Percentiles rank a stretch among this genome's conserved stretches.
Evolutionary conservation across 2,113 vertebrate species (phyloP).

Genomic region (Macaca nemestrina): DNA sequence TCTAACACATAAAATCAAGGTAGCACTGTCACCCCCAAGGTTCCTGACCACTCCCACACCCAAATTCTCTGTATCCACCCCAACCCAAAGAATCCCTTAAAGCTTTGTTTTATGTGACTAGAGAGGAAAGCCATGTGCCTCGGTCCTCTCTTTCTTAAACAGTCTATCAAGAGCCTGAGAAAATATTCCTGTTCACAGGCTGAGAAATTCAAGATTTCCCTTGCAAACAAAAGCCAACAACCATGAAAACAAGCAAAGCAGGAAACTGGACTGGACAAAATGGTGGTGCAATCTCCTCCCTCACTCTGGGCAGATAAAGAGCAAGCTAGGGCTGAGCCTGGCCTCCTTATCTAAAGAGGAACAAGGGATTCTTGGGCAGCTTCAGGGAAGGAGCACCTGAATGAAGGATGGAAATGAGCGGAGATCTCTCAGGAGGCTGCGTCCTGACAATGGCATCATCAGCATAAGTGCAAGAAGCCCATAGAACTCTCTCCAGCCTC

Average conservation of each 20-base stretch:
- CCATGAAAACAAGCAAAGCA: neutral
- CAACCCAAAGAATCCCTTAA: neutral
- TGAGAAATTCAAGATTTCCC: neutral
- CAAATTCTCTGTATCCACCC: neutral
- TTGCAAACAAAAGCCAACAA: neutral
- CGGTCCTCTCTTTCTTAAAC: neutral
- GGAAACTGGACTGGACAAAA: neutral
- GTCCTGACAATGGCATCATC: neutral
- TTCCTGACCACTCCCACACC: neutral
- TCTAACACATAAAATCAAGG: neutral
- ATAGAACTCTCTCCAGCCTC: neutral
- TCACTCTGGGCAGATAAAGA: neutral
- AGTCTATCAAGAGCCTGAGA: neutral
- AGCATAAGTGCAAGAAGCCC: neutral
- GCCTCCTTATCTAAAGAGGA: neutral
- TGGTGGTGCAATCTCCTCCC: neutral
- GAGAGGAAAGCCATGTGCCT: neutral
- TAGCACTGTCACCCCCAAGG: too few species aligned
- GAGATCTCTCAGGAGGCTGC: neutral
- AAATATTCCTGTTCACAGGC: neutral
- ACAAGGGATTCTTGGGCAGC: too few species aligned
- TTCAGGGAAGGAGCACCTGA: neutral
- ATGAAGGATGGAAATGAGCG: neutral
- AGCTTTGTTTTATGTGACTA: neutral
- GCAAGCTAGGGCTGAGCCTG: neutral